phyloP scores from a whole-genome alignment of 1,140 invertebrate species.

The Drosophila yakuba region DNA sequence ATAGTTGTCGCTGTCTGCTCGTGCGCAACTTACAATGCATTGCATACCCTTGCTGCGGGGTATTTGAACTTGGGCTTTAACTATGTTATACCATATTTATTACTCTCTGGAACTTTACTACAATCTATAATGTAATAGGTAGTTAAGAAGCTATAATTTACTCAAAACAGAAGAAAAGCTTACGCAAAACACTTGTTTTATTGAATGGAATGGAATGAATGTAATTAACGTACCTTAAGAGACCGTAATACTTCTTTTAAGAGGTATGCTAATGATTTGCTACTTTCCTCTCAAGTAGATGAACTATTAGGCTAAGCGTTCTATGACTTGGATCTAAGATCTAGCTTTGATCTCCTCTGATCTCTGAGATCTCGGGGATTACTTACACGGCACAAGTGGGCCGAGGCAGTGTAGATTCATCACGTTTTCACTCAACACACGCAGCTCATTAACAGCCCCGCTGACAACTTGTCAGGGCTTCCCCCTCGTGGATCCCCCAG shows the following conservation, averaged over 20 bases:
- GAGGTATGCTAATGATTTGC: too few species aligned
- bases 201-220: too few species aligned
- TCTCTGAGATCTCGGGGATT: constrained; percentile 8
- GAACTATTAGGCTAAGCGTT: too few species aligned
- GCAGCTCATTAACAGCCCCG: constrained; percentile 61
- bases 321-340: background rate
- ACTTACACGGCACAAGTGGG: constrained; percentile 17
- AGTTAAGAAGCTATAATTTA: too few species aligned
- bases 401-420: constrained; percentile 12
- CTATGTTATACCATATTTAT: too few species aligned
- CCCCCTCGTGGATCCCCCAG: constrained; percentile 1
- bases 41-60: background rate
- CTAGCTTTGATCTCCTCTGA: constrained; percentile 16
- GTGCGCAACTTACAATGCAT: constrained; percentile 15
- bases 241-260: too few species aligned
- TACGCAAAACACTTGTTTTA: too few species aligned
- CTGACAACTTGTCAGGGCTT: constrained; percentile 58
- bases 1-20: constrained; percentile 6
- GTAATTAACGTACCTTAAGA: too few species aligned
- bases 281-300: too few species aligned
- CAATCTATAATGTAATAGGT: too few species aligned
- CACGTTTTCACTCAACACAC: constrained; percentile 12
- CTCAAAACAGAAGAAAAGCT: too few species aligned
- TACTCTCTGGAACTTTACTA: too few species aligned
- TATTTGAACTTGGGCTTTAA: background rate